phyloP scores from a whole-genome alignment of 2,888 invertebrate species.

The Chouioia cunea region DNA sequence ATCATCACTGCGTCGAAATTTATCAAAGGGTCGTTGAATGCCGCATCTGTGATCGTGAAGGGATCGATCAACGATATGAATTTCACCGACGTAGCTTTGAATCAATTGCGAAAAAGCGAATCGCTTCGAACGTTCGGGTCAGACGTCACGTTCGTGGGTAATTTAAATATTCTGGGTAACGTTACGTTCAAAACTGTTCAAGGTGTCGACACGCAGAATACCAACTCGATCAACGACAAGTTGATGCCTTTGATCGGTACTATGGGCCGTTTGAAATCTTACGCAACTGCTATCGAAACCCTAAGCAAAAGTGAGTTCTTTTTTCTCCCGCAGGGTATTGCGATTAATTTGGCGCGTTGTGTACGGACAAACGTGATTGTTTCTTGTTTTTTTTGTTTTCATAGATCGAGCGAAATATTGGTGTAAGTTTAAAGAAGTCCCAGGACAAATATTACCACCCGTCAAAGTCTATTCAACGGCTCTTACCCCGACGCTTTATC shows the following conservation, averaged over 20 bases:
- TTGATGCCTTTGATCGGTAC: neutral
- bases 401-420: slow-evolving; percentile 45
- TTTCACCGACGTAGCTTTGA: slow-evolving; percentile 49
- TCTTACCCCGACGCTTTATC: slow-evolving; percentile 3
- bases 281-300: slow-evolving; percentile 13
- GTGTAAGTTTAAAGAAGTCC: slow-evolving; percentile 34
- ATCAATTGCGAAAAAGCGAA: slow-evolving; percentile 53
- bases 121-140: slow-evolving; percentile 51
- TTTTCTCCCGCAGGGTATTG: no score
- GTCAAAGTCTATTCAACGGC: neutral
- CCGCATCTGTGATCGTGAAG: slow-evolving; percentile 50
- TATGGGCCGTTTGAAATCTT: slow-evolving; percentile 16
- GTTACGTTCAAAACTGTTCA: slow-evolving; percentile 52
- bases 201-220: slow-evolving; percentile 47
- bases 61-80: slow-evolving; percentile 57
- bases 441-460: neutral
- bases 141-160: slow-evolving; percentile 49
- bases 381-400: neutral
- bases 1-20: slow-evolving; percentile 65
- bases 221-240: neutral
- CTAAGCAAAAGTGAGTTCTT: slow-evolving; percentile 21
- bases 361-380: no score
- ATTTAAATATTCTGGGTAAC: slow-evolving; percentile 55
- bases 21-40: slow-evolving; percentile 52
- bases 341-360: no score